Evolutionary conservation across 2,888 invertebrate genomes (phyloP), one percentile per base, ranked within the genome.

Genomic region (Altica lythri): DNA sequence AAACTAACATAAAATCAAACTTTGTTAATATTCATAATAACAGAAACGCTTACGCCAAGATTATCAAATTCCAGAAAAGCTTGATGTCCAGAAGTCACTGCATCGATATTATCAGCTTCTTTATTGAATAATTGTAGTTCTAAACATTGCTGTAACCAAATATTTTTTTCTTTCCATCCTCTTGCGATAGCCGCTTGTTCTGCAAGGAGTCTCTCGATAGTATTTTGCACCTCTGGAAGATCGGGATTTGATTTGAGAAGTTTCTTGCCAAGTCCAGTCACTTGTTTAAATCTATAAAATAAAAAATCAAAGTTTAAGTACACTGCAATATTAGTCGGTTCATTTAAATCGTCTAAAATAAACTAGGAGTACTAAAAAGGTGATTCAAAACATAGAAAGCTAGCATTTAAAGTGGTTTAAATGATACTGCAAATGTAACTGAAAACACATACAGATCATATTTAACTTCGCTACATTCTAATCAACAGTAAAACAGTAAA

Each of bases 101-200:
- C 95, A 77, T 98, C 97, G 60, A 98, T 92, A 73, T 96, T 92
- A 74, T 98, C 97, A 0, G 96, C 96, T 75, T 98, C 98, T 29
- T 94, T 86, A 77, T 95, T 95, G 78, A 96, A 95, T 61, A 89
- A 83, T 77, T 93, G 95, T 55, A 97, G 78, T 65, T 95, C 92
- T 22, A 93, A 83, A 60, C 92, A 88, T 73, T 97, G 94, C 65
- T 89, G 85, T 53, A 97, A 77, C 81, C 90, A 88, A 38, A 87
- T 86, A 50, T 94, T 89, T 71, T 95, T 95, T 51, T 89, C 87
- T 38, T 83, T 77, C 93, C 95, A 95, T 69, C 90, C 86, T 68
- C 88, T 81, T 14, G 83, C 80, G 0, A 96, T 85, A 0, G 88
- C 86, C 46, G 84, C 83, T 68, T 91, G 86, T 68, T 95, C 89